phyloP scores from a whole-genome alignment of 2,888 invertebrate genomes.

The Thecocarcelia acutangulata region DNA sequence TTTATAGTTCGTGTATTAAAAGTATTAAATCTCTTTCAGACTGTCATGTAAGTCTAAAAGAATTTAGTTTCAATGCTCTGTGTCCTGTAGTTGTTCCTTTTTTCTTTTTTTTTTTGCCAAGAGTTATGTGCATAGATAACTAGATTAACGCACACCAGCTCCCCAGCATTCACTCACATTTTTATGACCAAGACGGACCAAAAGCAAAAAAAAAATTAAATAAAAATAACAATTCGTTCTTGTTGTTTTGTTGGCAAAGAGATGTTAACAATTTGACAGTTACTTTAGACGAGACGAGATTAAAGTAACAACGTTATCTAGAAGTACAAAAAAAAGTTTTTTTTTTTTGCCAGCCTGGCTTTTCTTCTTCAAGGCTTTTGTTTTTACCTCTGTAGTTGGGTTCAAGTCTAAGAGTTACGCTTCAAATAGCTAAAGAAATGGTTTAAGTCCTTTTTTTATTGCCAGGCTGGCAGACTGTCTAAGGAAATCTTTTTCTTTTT shows the following conservation, averaged over 20 bases:
- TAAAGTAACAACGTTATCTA: constrained; percentile 65
- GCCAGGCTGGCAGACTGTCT: background rate
- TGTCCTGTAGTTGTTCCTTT: constrained; percentile 11
- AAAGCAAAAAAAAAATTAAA: background rate
- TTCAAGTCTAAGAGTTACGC: constrained; percentile 59
- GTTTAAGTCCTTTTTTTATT: constrained; percentile 35
- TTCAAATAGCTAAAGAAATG: constrained; percentile 46
- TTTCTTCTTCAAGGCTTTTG: constrained; percentile 35
- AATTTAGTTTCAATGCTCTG: constrained; percentile 34
- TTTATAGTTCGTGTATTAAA: constrained; percentile 51
- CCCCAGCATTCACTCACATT: constrained; percentile 27
- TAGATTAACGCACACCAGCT: constrained; percentile 66
- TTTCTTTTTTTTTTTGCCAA: constrained; percentile 30
- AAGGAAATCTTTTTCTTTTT: background rate
- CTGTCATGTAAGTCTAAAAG: constrained; percentile 61
- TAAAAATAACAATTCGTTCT: constrained; percentile 34
- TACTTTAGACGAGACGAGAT: constrained; percentile 69
- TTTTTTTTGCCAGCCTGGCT: no score
- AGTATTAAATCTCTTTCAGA: constrained; percentile 68
- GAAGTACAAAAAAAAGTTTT: constrained; percentile 23
- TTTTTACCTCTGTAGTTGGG: constrained; percentile 42
- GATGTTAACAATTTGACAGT: constrained; percentile 70
- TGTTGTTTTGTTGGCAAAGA: constrained; percentile 55
- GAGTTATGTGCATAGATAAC: constrained; percentile 69
- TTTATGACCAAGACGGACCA: constrained; percentile 33